Evolutionary conservation across 2,797 vertebrate genomes (phyloP).

Genomic region (Orientallactaga sibirica): DNA sequence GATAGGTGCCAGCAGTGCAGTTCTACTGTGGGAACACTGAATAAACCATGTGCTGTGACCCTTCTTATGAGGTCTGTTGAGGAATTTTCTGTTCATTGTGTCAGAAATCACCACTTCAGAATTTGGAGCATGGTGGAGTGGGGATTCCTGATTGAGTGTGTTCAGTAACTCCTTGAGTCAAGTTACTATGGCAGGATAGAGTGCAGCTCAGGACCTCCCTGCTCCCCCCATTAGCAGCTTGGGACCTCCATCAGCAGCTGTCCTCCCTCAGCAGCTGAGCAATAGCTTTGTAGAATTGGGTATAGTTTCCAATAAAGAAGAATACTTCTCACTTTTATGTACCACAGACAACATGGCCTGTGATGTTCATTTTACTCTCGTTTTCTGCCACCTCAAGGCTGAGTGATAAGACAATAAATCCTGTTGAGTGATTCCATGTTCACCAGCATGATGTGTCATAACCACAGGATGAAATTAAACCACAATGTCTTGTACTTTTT

Average conservation of each 20-base stretch:
- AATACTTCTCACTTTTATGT: background rate
- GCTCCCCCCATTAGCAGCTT: no score
- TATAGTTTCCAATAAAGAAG: background rate
- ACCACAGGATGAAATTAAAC: no score
- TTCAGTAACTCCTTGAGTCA: background rate
- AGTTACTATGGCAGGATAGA: background rate
- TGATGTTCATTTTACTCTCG: background rate
- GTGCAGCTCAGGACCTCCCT: background rate
- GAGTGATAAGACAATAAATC: background rate
- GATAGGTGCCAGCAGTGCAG: background rate
- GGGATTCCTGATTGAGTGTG: background rate
- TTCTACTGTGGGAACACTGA: background rate
- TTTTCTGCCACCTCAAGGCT: background rate
- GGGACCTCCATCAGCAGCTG: no score
- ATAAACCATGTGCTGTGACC: background rate
- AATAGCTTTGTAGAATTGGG: background rate
- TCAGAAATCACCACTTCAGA: background rate
- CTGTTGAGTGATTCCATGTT: background rate
- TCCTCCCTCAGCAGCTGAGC: background rate
- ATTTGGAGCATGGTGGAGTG: background rate
- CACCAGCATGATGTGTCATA: background rate
- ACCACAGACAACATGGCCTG: background rate
- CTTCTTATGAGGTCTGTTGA: background rate
- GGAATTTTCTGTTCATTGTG: background rate
- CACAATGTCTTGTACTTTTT: no score